These are phyloP conservation scores for Proterorhinus semilunaris DNA, from an alignment of 2,113 vertebrate genomes.

Conservation along the genomic window DNA sequence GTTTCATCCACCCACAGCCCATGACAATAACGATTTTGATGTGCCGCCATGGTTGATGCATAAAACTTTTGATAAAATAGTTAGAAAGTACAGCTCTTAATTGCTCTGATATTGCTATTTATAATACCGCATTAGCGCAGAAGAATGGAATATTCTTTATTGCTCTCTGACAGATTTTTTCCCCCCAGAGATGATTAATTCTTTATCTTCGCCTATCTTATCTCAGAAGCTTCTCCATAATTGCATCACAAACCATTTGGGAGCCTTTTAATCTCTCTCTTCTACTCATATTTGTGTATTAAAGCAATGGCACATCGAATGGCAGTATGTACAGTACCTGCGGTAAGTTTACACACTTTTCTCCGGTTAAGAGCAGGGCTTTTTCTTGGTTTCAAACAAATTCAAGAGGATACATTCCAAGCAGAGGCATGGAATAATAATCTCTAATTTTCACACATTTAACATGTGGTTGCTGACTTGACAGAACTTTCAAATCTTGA, in stretches of 20 bases:
- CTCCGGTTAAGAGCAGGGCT: no score
- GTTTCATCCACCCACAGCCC: not conserved
- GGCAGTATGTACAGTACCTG: not conserved
- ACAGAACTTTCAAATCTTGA: no score
- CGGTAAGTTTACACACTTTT: no score
- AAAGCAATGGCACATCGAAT: slow-evolving; percentile 42
- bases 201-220: slow-evolving; percentile 52
- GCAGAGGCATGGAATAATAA: no score
- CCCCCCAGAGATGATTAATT: slow-evolving; percentile 48
- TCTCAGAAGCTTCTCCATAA: slow-evolving; percentile 45
- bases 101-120: slow-evolving; percentile 11
- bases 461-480: no score
- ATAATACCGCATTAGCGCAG: slow-evolving; percentile 16
- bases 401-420: no score
- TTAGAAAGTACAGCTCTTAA: not conserved
- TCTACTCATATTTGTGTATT: slow-evolving; percentile 45
- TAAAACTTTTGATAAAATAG: not conserved
- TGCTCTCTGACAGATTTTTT: slow-evolving; percentile 34
- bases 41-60: no score
- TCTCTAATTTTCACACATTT: no score
- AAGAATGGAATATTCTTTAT: slow-evolving; percentile 11
- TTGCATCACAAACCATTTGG: slow-evolving; percentile 56
- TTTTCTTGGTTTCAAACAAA: no score
- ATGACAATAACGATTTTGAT: not conserved
- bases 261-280: slow-evolving; percentile 51